Conservation (phyloP, 2,113 vertebrate genomes). For the Chaetops frenatus region DNA sequence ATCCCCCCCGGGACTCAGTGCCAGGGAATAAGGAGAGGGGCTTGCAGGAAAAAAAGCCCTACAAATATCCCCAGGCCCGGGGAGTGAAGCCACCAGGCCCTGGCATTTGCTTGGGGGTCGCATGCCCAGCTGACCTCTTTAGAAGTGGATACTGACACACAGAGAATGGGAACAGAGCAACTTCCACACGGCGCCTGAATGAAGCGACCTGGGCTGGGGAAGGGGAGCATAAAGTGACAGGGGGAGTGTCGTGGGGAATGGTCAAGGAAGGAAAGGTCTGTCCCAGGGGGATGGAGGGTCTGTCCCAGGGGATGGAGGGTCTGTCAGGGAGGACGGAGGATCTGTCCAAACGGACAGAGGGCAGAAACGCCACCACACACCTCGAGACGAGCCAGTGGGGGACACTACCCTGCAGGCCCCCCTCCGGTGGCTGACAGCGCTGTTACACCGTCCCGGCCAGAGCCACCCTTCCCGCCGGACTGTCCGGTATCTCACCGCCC, state of each 20-base stretch:
- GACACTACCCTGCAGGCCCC: not conserved
- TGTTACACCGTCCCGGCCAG: not conserved
- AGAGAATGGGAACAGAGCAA: not conserved
- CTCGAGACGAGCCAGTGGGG: not conserved
- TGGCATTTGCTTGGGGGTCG: accelerated
- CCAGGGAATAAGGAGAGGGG: not conserved
- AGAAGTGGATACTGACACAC: not conserved
- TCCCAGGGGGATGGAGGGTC: not conserved
- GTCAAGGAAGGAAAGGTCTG: not conserved
- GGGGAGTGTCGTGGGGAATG: not conserved
- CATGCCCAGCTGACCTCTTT: accelerated
- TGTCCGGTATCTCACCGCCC: not conserved
- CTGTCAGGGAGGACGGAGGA: accelerated
- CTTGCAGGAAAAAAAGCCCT: not conserved
- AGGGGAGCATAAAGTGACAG: not conserved
- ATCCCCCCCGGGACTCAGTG: accelerated
- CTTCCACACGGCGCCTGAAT: accelerated
- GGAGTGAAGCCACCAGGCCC: not conserved
- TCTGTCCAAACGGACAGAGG: accelerated
- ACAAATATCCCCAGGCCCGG: not conserved
- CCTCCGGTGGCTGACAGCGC: not conserved
- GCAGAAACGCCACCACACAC: not conserved
- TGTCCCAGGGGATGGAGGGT: too few species aligned
- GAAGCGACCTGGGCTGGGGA: not conserved
- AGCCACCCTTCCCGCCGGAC: not conserved